Conservation (phyloP, 2,797 vertebrate species). For the Spinus olivaceus region DNA sequence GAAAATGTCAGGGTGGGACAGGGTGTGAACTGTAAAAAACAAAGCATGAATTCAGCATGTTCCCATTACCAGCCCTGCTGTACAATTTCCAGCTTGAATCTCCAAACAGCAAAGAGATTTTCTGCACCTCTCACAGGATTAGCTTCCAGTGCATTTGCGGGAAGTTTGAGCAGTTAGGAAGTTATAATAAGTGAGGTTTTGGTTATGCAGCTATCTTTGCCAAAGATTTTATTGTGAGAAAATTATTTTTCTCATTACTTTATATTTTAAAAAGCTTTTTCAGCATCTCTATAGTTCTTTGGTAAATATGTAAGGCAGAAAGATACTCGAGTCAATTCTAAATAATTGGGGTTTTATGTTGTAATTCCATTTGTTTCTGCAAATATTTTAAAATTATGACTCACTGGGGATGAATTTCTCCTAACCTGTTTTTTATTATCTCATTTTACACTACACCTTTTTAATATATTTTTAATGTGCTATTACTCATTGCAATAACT, state of each 20-base stretch:
- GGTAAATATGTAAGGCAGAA: conserved; percentile 25
- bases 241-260: conserved; percentile 53
- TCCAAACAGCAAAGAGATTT: not conserved
- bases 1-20: not conserved
- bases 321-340: conserved; percentile 46
- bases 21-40: not conserved
- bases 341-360: conserved; percentile 66
- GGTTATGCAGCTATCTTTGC: not conserved
- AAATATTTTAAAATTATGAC: conserved; percentile 61
- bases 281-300: not conserved
- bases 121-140: not conserved
- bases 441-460: conserved; percentile 52
- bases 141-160: not conserved
- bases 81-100: not conserved
- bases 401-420: conserved; percentile 51
- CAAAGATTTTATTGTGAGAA: conserved; percentile 48
- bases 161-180: not conserved
- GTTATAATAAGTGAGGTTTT: not conserved
- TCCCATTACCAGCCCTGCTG: not conserved
- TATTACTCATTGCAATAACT: conserved; percentile 53
- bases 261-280: conserved; percentile 49
- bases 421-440: conserved; percentile 62
- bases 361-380: conserved; percentile 64
- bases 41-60: not conserved
- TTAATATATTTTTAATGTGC: conserved; percentile 48